These are phyloP conservation scores for Eulacestoma nigropectus DNA, from an alignment of 2,113 vertebrate genomes.

Conservation along the genomic window DNA sequence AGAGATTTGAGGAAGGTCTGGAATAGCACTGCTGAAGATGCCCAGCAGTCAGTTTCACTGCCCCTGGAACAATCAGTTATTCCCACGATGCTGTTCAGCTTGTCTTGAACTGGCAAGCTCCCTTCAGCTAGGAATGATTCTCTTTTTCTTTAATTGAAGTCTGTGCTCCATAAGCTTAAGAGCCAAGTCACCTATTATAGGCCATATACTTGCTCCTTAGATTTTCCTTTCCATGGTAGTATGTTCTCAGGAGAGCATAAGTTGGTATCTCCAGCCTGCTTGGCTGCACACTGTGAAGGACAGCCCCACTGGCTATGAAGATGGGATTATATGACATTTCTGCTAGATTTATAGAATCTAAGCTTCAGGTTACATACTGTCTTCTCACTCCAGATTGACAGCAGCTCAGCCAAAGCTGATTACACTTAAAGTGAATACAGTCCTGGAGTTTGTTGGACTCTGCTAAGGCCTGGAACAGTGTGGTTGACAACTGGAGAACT, in stretches of 20 bases:
- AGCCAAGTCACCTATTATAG: background rate
- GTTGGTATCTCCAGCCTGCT: background rate
- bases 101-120: background rate
- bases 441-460: background rate
- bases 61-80: background rate
- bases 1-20: background rate
- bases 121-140: background rate
- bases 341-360: background rate
- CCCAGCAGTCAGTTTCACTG: background rate
- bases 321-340: background rate
- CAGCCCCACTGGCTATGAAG: background rate
- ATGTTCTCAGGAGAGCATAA: background rate
- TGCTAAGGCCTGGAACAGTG: background rate
- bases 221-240: background rate
- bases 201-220: background rate
- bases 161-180: background rate
- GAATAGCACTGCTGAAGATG: background rate
- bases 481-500: background rate
- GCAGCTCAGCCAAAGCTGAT: background rate
- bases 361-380: background rate
- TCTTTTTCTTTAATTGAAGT: background rate
- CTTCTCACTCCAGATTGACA: background rate
- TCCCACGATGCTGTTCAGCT: accelerated
- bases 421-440: background rate
- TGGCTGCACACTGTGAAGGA: background rate